Base-by-base conservation (phyloP, 2,113 vertebrate genomes). In the Dicaeum eximium region DNA sequence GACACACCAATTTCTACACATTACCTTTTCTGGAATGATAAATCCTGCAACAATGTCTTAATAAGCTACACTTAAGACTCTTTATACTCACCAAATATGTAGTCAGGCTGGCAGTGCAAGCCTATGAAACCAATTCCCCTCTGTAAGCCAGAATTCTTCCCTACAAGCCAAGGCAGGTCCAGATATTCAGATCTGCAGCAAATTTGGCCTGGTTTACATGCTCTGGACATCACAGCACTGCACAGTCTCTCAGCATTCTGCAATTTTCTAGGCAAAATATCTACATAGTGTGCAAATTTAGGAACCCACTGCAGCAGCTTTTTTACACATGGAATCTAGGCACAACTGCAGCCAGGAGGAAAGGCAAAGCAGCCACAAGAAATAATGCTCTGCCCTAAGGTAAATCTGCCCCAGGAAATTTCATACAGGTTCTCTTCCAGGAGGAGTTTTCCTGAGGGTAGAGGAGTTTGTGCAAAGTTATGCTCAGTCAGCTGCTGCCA, bases 391-490 rank as follows among this genome's bases (percentile, higher is more conserved):
- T 86, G 75, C 64, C 65, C 64, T 84, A 62, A 80, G 67, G 64
- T 95, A 93, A 92, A 45, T 67, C 51, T 80, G 91, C 86, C 91
- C 92, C 51, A 37, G 92, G 92, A 94, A 78, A 71, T 80, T 84
- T 62, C 62, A 62, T 13, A 40, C 27, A 44, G 30, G 21, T 80
- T 90, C 10, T 51, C 15, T 86, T 86, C 72, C 75, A 94, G 35
- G 2, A 92, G 35, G 15, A 83, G 22, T 60, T 93, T 88, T 93
- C 72, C 82, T 74, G 79, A 84, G 69, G 47, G 75, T 58, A 66
- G 75, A 93, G 30, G 62, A 90, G 67, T 80, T 78, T 71, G 72
- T 80, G 64, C 17, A 9, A 90, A 90, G 60, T 88, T 93, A 37
- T 86, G 69, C 67, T 80, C 66, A 88, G 83, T 93, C 91, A 86